These are phyloP conservation scores for Vesta saturnalis DNA, from an alignment of 2,888 invertebrate species.

Conservation along the genomic window DNA sequence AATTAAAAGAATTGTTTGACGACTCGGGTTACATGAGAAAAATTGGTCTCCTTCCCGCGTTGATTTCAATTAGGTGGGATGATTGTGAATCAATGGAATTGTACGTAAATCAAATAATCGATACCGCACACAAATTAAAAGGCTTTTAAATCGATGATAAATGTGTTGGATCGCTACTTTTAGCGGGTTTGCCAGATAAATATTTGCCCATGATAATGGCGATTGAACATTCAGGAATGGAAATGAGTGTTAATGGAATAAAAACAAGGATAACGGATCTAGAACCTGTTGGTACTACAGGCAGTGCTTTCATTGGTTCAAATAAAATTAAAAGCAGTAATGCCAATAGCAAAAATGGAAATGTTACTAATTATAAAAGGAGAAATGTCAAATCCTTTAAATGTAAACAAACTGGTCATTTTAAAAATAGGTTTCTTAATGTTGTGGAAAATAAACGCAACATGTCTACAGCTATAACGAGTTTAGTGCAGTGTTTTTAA, in stretches of 20 bases:
- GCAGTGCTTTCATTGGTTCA: background rate
- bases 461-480: conserved; percentile 28
- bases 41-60: conserved; percentile 45
- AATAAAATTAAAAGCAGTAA: background rate
- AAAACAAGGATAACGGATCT: conserved; percentile 35
- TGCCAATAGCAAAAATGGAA: conserved; percentile 18
- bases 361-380: conserved; percentile 4
- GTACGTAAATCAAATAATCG: conserved; percentile 50
- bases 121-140: conserved; percentile 45
- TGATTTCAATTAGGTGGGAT: conserved; percentile 47
- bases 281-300: background rate
- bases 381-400: conserved; percentile 38
- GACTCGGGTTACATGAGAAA: conserved; percentile 49
- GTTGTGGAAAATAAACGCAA: conserved; percentile 15
- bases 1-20: conserved; percentile 46
- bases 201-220: conserved; percentile 42
- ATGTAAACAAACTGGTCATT: conserved; percentile 43
- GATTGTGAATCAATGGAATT: conserved; percentile 44
- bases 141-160: conserved; percentile 49
- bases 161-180: conserved; percentile 48
- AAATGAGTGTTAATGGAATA: conserved; percentile 30
- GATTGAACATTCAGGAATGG: conserved; percentile 37
- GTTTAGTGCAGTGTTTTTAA: conserved; percentile 45
- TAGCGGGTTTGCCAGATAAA: conserved; percentile 40
- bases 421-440: conserved; percentile 40